phyloP scores from a whole-genome alignment of 2,888 invertebrate genomes.

The Latrodectus hesperus region DNA sequence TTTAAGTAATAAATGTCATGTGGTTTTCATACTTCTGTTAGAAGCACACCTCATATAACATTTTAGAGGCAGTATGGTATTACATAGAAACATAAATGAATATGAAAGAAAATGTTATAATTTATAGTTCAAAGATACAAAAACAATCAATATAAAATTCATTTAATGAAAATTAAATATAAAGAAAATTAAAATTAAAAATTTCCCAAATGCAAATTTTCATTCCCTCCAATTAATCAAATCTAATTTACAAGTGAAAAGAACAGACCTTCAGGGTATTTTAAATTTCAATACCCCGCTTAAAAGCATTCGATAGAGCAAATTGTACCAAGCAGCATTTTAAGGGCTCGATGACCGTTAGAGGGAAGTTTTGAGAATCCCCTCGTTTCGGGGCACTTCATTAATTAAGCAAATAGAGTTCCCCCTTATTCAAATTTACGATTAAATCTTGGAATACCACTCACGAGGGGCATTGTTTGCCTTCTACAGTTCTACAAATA shows the following conservation, averaged over 20 bases:
- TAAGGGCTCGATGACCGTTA: not conserved
- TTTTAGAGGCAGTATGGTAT: too few relatives aligned
- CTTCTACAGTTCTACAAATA: not conserved
- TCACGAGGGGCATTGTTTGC: not conserved
- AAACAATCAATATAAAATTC: not conserved
- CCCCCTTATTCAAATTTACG: not conserved
- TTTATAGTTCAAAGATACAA: not conserved
- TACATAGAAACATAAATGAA: too few relatives aligned
- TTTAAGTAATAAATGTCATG: too few relatives aligned
- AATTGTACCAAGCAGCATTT: not conserved
- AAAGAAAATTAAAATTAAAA: not conserved
- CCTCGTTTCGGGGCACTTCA: not conserved
- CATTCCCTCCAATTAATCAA: not conserved
- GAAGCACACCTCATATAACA: too few relatives aligned
- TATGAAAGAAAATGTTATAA: not conserved
- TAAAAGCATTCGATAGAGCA: not conserved
- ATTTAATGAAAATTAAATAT: not conserved
- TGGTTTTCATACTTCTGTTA: too few relatives aligned
- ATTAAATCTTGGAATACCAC: not conserved
- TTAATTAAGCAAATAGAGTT: slow-evolving; percentile 5
- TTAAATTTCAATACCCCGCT: not conserved
- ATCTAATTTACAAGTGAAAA: slow-evolving; percentile 1
- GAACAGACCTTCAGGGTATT: not conserved
- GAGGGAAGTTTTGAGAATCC: not conserved
- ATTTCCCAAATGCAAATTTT: not conserved